Percentiles rank a stretch among this genome's conserved stretches.
Conservation (phyloP, 2,888 invertebrate genomes). For the Volucella zonaria region DNA sequence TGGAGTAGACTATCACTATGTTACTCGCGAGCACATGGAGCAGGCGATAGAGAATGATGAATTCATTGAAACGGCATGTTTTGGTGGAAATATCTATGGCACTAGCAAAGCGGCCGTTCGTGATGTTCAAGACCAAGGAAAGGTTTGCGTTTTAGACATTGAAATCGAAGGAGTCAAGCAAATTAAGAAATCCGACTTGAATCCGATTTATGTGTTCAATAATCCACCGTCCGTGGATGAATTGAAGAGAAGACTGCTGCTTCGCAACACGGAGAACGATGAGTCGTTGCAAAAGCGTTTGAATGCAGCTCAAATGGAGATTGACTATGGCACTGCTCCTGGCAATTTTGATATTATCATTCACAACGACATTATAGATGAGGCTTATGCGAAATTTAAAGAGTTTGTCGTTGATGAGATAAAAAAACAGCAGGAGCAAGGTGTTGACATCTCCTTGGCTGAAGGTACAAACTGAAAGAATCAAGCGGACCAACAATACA, state of each 20-base stretch:
- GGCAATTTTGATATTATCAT: conserved; percentile 93
- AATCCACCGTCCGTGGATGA: conserved; percentile 94
- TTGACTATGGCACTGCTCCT: conserved; percentile 90
- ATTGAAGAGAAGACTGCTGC: conserved; percentile 88
- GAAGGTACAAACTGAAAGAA: conserved; percentile 14
- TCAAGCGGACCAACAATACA: background rate
- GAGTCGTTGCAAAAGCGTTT: conserved; percentile 92
- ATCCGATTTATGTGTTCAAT: conserved; percentile 94
- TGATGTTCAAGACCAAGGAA: conserved; percentile 90
- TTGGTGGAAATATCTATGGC: conserved; percentile 97
- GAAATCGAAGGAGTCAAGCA: conserved; percentile 97
- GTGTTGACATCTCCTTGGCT: conserved; percentile 78
- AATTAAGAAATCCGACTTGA: conserved; percentile 91
- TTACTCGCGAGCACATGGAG: conserved; percentile 89
- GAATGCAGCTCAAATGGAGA: conserved; percentile 89
- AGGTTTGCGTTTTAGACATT: conserved; percentile 96
- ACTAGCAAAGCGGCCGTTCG: conserved; percentile 95
- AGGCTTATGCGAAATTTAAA: conserved; percentile 89
- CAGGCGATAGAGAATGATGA: conserved; percentile 89
- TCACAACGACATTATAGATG: conserved; percentile 91
- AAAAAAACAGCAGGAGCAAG: conserved; percentile 84
- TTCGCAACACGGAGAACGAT: conserved; percentile 94
- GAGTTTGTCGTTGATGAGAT: conserved; percentile 87
- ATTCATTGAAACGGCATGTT: conserved; percentile 95
- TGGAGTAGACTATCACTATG: conserved; percentile 94